Conservation (phyloP, 2,888 invertebrate genomes). For the Cosmorhoe ocellata region DNA sequence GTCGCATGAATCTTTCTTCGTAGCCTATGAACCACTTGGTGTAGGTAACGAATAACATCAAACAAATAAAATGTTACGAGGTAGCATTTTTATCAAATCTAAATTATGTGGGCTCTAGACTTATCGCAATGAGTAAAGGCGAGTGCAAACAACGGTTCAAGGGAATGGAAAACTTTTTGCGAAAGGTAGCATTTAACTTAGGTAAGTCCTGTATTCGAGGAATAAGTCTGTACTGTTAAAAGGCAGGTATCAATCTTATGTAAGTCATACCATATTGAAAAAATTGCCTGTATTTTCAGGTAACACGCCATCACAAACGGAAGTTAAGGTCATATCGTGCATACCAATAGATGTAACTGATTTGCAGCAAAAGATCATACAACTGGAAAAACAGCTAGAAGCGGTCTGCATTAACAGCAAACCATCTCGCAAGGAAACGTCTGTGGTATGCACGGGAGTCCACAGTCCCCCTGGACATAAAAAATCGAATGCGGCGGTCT, state of each 20-base stretch:
- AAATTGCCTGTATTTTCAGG: slow-evolving; percentile 48
- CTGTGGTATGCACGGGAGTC: slow-evolving; percentile 15
- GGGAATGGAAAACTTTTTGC: slow-evolving; percentile 66
- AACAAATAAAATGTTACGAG: background rate
- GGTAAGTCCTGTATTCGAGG: slow-evolving; percentile 41
- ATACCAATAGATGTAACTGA: slow-evolving; percentile 76
- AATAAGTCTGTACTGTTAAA: background rate
- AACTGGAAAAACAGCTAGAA: slow-evolving; percentile 58
- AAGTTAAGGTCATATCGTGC: slow-evolving; percentile 76
- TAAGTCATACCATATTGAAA: too few species aligned
- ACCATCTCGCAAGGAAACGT: background rate
- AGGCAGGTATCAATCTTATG: too few species aligned
- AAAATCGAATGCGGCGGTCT: slow-evolving; percentile 2
- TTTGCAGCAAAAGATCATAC: slow-evolving; percentile 63
- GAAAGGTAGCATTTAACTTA: slow-evolving; percentile 66
- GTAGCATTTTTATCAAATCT: background rate
- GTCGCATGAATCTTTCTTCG: too few species aligned
- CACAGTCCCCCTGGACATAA: slow-evolving; percentile 7
- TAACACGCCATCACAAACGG: slow-evolving; percentile 70
- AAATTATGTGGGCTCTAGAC: background rate
- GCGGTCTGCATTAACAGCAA: slow-evolving; percentile 25
- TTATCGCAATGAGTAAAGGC: slow-evolving; percentile 42
- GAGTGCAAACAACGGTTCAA: slow-evolving; percentile 56
- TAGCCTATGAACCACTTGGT: background rate
- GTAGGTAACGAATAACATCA: background rate